Conservation (phyloP, 1,140 invertebrate genomes). For the Helicorthomorpha holstii region DNA sequence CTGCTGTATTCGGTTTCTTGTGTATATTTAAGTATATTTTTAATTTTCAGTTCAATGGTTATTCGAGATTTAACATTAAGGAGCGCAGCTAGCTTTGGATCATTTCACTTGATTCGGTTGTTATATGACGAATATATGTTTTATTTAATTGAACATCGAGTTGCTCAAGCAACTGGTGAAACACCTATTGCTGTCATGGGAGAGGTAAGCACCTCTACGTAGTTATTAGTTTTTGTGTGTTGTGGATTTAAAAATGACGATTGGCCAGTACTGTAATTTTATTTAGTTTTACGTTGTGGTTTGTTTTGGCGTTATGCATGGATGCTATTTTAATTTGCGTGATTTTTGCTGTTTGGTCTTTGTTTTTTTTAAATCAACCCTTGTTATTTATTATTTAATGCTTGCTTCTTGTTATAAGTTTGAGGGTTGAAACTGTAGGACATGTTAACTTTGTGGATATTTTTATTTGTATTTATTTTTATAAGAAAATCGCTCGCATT, state of each 20-base stretch:
- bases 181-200: constrained; percentile 91
- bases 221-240: background rate
- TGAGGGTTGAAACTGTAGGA: too few species aligned
- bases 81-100: constrained; percentile 94
- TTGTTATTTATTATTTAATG: background rate
- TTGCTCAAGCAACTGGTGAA: constrained; percentile 72
- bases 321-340: background rate
- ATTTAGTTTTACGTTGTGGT: too few species aligned
- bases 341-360: background rate
- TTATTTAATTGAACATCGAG: constrained; percentile 92
- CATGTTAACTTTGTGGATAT: too few species aligned
- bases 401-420: too few species aligned
- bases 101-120: constrained; percentile 93
- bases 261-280: too few species aligned
- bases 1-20: too few species aligned
- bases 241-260: background rate
- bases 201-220: constrained; percentile 32
- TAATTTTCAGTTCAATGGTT: constrained; percentile 68
- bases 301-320: too few species aligned
- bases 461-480: too few species aligned
- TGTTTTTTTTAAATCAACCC: background rate
- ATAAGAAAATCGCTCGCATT: background rate
- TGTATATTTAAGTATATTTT: background rate
- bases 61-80: constrained; percentile 85
- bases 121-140: constrained; percentile 99